Conservation (phyloP, 2,113 vertebrate species). For the Micronycteris hirsuta region DNA sequence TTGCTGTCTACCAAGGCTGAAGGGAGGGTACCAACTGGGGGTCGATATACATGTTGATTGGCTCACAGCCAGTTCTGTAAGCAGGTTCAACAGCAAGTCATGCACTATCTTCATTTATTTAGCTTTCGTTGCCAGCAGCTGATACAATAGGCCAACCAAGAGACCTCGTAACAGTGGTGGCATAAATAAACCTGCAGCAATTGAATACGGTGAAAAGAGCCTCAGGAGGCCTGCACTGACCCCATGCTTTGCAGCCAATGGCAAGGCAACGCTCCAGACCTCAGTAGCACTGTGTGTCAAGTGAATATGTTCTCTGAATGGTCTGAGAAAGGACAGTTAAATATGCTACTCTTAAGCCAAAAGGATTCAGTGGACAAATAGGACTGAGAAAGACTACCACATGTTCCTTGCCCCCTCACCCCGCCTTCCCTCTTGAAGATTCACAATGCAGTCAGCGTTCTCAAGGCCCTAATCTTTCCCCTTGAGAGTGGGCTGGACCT, state of each 20-base stretch:
- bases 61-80: neutral
- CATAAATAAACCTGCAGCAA: neutral
- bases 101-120: neutral
- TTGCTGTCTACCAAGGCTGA: neutral
- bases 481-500: neutral
- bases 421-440: neutral
- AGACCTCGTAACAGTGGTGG: neutral
- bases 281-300: neutral
- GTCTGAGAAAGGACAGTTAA: neutral
- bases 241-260: neutral
- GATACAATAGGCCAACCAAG: neutral
- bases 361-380: neutral
- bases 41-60: fast-evolving
- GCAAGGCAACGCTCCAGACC: neutral
- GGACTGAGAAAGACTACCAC: neutral
- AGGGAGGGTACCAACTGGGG: neutral
- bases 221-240: neutral
- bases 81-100: neutral
- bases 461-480: neutral
- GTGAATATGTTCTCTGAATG: neutral
- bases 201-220: neutral
- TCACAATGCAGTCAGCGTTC: neutral
- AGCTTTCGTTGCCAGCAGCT: neutral
- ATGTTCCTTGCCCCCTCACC: neutral
- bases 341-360: neutral